Conservation (phyloP, 2,888 invertebrate species). For the Eilema sororculum region DNA sequence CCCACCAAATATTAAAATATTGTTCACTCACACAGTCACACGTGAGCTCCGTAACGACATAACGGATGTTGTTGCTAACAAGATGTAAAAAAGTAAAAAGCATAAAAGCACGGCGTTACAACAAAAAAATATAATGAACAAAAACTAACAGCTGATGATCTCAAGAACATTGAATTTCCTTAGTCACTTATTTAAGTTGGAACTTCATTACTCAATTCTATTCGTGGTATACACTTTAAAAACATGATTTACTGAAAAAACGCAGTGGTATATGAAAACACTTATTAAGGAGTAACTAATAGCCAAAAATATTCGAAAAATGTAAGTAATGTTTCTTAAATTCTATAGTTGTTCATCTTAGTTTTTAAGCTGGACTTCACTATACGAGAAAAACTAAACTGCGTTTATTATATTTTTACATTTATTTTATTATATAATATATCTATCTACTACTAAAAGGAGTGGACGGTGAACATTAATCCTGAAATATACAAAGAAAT, state of each 20-base stretch:
- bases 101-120: slow-evolving; percentile 25
- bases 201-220: background rate
- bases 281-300: background rate
- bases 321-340: background rate
- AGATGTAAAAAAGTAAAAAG: slow-evolving; percentile 28
- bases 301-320: background rate
- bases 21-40: no score
- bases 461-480: no score
- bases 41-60: slow-evolving; percentile 34
- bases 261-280: background rate
- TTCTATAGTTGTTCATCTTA: background rate
- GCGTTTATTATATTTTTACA: no score
- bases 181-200: slow-evolving; percentile 24
- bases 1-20: background rate
- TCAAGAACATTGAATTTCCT: slow-evolving; percentile 46
- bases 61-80: slow-evolving; percentile 46
- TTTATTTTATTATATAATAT: no score
- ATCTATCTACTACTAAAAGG: background rate
- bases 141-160: slow-evolving; percentile 49
- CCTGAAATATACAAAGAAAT: background rate
- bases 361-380: background rate
- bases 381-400: background rate
- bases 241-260: slow-evolving; percentile 7
- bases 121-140: slow-evolving; percentile 42
- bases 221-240: background rate